Base-by-base conservation (phyloP, 2,113 vertebrate species). In the Oryzias curvinotus region DNA sequence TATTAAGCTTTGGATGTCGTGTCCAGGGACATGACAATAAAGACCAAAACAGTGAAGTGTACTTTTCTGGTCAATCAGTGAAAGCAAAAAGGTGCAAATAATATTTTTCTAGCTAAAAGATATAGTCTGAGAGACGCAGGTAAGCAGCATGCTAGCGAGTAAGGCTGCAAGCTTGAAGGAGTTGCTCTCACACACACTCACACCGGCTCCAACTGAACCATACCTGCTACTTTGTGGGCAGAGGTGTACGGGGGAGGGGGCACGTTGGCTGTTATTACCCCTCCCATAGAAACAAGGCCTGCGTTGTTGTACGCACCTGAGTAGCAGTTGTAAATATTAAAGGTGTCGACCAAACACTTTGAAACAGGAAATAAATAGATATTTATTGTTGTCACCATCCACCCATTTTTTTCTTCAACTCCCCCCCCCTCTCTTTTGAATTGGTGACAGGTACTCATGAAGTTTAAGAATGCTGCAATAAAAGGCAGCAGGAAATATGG, bases 291-390 rank as follows among this genome's bases (percentile, higher is more conserved):
- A 86, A 96, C 95, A 89, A 97, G 92, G 78, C 95, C 94, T 78
- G 95, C 94, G 82, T 95, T 98, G 92, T 97, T 98, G 83, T 96
- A 98, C 76, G 94, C 96, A 96, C 97, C 97, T 99, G 87, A 86
- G 86, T 85, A 89, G 91, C 81, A 87, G 78, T 87, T 72, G 74
- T 59, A 89, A 65, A 84, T 56, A 79, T 85, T 82, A 89, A 75
- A 71, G 71, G 30, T 59, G 48, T 70, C 81, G 72, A 81, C 58
- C 56, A 60, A 61, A 62, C 62, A 67, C 57, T 55, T 48, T 60
- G 30, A 60, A 30, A 68, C 47, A 36, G 36, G 36, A 36, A 36
- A 67, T 23, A 58, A 25, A 25, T 50, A 42, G 54, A 44, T 56
- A 60, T 50, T 17, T 21, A 16, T 26, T 30, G 49, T 12, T 65